Base-by-base conservation (phyloP, 2,113 vertebrate genomes). In the Rhinolophus ferrumequinum region DNA sequence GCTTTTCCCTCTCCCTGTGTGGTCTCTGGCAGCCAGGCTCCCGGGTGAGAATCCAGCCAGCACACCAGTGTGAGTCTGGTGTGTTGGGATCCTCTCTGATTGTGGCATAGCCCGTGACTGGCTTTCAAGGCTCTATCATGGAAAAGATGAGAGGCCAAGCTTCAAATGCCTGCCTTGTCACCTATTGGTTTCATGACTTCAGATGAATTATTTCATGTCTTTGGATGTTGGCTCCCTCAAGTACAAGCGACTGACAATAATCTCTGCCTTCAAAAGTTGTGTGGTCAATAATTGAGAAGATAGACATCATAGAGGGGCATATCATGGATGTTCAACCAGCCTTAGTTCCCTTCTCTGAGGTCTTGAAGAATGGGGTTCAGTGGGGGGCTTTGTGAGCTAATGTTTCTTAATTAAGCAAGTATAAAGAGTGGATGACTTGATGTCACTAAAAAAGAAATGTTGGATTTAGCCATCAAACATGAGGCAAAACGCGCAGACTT, bases 21-120 rank as follows among this genome's bases (percentile, higher is more conserved):
- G 85, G 56, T 67, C 54, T 77, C 66, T 7, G 58, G 56, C 70
- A 69, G 28, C 50, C 11, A 2, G 52, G 30, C 47, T 85, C 14
- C 47, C 81, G 79, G 50, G 72, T 41, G 24, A 90, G 72, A 94
- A 14, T 66, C 50, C n/a, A 47, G 9, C 44, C 9, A 6, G 41
- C 0, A 0, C n/a, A 33, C 1, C 22, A 33, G 54, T 1, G 2
- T 19, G 21, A 35, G 52, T 21, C 13, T 24, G 2, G 1, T 24
- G 14, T 15, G 12, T 52, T 2, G 9, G 38, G 38, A 30, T 3
- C 15, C 60, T 88, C 35, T 35, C 16, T 52, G 7, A 60, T 1
- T 12, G 41, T n/a, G 30, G 50, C 41, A 15, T 1, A 30, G 21
- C 52, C 26, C 50, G 12, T 0, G 8, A 47, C 1, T 33, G 73